Evolutionary conservation across 2,113 vertebrate species (phyloP).

Genomic region (Chauna torquata): DNA sequence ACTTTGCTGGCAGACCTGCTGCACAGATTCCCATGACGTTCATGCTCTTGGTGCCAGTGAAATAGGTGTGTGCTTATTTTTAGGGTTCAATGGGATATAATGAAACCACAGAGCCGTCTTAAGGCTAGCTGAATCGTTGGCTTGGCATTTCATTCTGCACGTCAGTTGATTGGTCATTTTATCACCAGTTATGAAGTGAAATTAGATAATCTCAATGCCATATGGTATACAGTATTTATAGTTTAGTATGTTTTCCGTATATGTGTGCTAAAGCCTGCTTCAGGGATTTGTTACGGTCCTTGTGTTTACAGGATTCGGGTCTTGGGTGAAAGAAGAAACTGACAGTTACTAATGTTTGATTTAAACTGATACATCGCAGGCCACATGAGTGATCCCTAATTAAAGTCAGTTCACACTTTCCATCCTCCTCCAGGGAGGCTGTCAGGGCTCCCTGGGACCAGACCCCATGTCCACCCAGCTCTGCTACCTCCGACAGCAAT

Average conservation of each 20-base stretch:
- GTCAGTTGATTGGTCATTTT: slow-evolving; percentile 66
- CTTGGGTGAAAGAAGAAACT: slow-evolving; percentile 51
- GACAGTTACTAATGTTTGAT: slow-evolving; percentile 56
- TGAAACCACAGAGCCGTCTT: slow-evolving; percentile 8
- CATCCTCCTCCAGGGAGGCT: background rate
- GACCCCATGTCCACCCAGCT: background rate
- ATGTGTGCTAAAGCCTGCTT: slow-evolving; percentile 42
- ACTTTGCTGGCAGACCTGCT: background rate
- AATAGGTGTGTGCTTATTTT: background rate
- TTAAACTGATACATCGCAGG: slow-evolving; percentile 33
- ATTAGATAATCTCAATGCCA: slow-evolving; percentile 60
- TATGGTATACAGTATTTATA: slow-evolving; percentile 66
- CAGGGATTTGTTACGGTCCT: slow-evolving; percentile 48
- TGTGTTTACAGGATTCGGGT: slow-evolving; percentile 57
- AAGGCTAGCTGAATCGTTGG: slow-evolving; percentile 29
- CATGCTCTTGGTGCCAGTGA: rapidly evolving
- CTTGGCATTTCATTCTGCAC: slow-evolving; percentile 38
- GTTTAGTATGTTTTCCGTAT: slow-evolving; percentile 57
- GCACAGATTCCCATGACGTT: background rate
- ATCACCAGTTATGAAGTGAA: slow-evolving; percentile 60
- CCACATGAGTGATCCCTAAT: slow-evolving; percentile 21
- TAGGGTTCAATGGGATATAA: rapidly evolving
- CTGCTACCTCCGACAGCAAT: background rate
- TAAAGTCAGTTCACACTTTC: slow-evolving; percentile 41
- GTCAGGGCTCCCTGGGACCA: background rate